Evolutionary conservation across 2,888 invertebrate genomes (phyloP).

Genomic region (Xestia sexstrigata): DNA sequence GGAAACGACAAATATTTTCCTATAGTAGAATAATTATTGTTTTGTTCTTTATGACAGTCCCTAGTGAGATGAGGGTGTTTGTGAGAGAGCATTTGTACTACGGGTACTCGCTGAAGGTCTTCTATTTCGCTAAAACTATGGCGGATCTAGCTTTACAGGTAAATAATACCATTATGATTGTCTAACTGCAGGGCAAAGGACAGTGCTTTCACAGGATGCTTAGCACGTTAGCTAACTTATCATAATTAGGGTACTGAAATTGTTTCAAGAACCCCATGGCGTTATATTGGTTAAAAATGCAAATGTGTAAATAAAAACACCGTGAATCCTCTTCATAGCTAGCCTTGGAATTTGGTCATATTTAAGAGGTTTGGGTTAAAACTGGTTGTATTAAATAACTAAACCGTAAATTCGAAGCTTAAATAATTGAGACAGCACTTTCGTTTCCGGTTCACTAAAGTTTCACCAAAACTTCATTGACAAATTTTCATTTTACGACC

Average conservation of each 20-base stretch:
- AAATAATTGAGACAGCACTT: no score
- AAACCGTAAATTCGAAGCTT: no score
- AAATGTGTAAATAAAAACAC: not conserved
- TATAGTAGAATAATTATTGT: not conserved
- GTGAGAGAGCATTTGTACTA: slow-evolving; percentile 98
- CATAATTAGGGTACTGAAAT: not conserved
- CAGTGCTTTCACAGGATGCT: no score
- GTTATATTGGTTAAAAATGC: not conserved
- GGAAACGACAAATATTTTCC: no score
- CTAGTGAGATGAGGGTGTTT: slow-evolving; percentile 98
- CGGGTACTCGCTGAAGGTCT: slow-evolving; percentile 98
- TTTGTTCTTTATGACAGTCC: slow-evolving; percentile 92
- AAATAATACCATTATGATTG: slow-evolving; percentile 62
- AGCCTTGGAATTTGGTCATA: not conserved
- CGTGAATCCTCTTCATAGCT: no score
- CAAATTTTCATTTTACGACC: no score
- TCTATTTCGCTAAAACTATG: slow-evolving; percentile 98
- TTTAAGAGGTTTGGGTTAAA: not conserved
- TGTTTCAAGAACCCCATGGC: not conserved
- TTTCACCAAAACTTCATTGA: no score
- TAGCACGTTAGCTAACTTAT: not conserved
- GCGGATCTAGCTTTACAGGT: slow-evolving; percentile 99
- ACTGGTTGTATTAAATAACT: no score
- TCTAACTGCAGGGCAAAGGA: no score
- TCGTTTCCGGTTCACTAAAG: no score